Percentiles rank a stretch among this genome's conserved stretches.
Evolutionary conservation across 2,888 invertebrate species (phyloP).

Genomic region (Bombylius major): DNA sequence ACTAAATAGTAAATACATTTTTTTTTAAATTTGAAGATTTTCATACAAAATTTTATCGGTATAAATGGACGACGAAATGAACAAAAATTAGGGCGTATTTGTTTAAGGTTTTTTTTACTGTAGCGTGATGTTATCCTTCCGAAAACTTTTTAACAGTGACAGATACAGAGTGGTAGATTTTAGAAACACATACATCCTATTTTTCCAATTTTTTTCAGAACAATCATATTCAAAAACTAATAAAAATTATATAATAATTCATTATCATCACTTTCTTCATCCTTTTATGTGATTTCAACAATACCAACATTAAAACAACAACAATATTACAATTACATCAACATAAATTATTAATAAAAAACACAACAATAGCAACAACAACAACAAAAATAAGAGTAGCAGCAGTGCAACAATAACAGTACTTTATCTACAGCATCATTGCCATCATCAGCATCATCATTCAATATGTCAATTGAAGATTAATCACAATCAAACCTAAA

Average conservation of each 20-base stretch:
- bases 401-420: conserved; percentile 1
- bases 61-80: too few relatives aligned
- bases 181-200: too few relatives aligned
- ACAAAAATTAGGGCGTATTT: too few relatives aligned
- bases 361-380: conserved; percentile 12
- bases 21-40: too few relatives aligned
- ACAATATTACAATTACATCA: conserved; percentile 16
- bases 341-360: conserved; percentile 9
- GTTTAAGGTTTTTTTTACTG: too few relatives aligned
- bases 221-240: conserved; percentile 30
- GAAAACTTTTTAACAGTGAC: too few relatives aligned
- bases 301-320: conserved; percentile 9
- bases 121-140: too few relatives aligned
- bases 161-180: too few relatives aligned
- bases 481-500: conserved; percentile 23
- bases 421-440: conserved; percentile 4
- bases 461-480: conserved; percentile 15
- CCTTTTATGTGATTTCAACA: conserved; percentile 18
- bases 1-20: too few relatives aligned
- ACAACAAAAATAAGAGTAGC: background rate
- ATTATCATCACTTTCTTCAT: conserved; percentile 15
- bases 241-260: too few relatives aligned
- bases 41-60: too few relatives aligned
- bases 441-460: conserved; percentile 10
- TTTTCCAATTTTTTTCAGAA: conserved; percentile 26